Evolutionary conservation across 2,797 vertebrate species (phyloP).

Genomic region (Mus minutoides): DNA sequence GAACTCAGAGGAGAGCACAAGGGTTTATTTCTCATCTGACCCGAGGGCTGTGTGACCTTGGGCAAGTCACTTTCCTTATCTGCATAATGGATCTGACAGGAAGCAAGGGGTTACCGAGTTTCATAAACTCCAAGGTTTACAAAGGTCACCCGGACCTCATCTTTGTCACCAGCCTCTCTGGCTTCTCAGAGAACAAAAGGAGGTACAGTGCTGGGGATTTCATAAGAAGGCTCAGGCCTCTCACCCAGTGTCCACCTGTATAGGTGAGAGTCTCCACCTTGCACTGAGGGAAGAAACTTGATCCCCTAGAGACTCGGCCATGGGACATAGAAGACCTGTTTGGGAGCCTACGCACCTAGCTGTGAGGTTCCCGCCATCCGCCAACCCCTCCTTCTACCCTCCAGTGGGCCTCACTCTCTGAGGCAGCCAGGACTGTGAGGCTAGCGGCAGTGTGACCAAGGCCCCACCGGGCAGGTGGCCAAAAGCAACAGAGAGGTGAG

Average conservation of each 20-base stretch:
- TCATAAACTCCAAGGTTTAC: neutral
- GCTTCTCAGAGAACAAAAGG: neutral
- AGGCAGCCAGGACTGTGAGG: slow-evolving; percentile 33
- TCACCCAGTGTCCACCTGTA: neutral
- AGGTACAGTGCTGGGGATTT: neutral
- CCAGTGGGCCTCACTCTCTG: slow-evolving; percentile 36
- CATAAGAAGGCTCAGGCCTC: neutral
- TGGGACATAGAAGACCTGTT: neutral
- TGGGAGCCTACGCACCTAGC: neutral
- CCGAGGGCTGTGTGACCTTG: slow-evolving; percentile 23
- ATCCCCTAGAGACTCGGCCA: neutral
- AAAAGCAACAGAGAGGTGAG: slow-evolving; percentile 63
- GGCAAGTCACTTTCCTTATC: slow-evolving; percentile 15
- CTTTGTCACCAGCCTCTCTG: neutral
- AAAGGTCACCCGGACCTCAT: neutral
- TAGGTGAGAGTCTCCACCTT: neutral
- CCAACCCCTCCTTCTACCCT: neutral
- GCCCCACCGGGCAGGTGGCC: slow-evolving; percentile 67
- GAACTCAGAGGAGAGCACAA: neutral
- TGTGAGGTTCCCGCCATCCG: neutral
- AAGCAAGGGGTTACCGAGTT: neutral
- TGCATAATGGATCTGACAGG: neutral
- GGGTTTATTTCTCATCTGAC: neutral
- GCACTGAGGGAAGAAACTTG: neutral
- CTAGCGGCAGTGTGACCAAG: slow-evolving; percentile 43